Base-by-base conservation (phyloP, 2,888 invertebrate species). In the Drosophila tanythrix region DNA sequence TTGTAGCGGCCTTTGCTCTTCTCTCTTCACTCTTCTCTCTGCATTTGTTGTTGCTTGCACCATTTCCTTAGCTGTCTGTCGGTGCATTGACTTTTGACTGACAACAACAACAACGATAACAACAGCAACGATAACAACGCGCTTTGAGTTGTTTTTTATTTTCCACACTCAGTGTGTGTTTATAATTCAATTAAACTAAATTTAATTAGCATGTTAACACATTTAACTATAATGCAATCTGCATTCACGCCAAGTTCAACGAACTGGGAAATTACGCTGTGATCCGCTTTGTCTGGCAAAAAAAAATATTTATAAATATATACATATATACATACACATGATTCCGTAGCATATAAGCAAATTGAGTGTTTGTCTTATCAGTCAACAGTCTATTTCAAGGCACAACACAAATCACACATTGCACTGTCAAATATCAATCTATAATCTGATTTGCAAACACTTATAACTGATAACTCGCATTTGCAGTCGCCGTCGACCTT, bases 141-240 rank as follows among this genome's bases (percentile, higher is more conserved):
- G 76, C 73, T 81, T 69, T 69, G 72, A 62, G 70, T 72, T 70
- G 68, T 67, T 62, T 76, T 68, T 68, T 43, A 25, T 64, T 73
- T 64, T 70, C 68, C 57, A 31, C 55, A 21, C 61, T 50, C n/a
- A 6, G 59, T 66, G 25, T 46, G 62, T 66, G 72, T 40, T 71
- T 67, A 58, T 81, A 82, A 79, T 83, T 84, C 66, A 88, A 82
- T 84, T 84, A 78, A 87, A 88, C 81, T 87, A 87, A 89, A 88
- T 84, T 83, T 83, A 84, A 81, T 89, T 87, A 80, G 75, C 82
- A 87, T 87, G 77, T 60, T 76, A 86, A 84, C 74, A 74, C 76
- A 74, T 51, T 79, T 79, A 82, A 84, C 79, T 79, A 78, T 77
- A 84, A 72, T 87, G 73, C 82, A 86, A 81, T 75, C 82, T 81